Base-by-base conservation (phyloP, 2,113 vertebrate species). In the Dascyllus trimaculatus region DNA sequence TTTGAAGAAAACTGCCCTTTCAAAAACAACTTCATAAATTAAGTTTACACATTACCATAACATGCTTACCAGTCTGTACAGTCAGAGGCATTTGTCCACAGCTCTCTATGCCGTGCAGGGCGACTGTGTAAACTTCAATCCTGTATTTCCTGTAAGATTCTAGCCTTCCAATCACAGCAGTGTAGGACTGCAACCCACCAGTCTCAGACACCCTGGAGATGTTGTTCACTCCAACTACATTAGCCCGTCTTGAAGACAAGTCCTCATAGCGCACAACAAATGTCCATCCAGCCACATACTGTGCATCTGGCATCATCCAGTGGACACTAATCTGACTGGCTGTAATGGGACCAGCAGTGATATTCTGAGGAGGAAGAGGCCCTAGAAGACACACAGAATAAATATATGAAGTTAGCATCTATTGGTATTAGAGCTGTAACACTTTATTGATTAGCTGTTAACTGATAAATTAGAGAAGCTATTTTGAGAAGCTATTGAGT, bases 121-220 rank as follows among this genome's bases (percentile, higher is more conserved):
- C 91, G 67, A 96, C 85, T 0, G 92, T 94, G 75, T 95, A 90
- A 35, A 98, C 78, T 78, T 92, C 89, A 29, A 97, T n/a, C 32
- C 64, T 86, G 90, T 97, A 97, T 26, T 82, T 88, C 78, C 91
- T 95, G 87, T 94, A 95, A n/a, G 95, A 85, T 73, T 90, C 92
- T 54, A 95, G 51, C 24, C 93, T 89, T 92, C 22, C 43, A 76
- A 97, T 94, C 58, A 85, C 66, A 52, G 81, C 52, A 0, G 71
- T 91, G 81, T 92, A 96, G 62, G 92, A 84, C 78, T 84, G 93
- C 51, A 90, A 21, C 38, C 91, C 82, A 87, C 2, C 8, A 43
- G 94, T 81, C 52, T 73, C 60, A 25, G 69, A 49, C 29, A 91
- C 91, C 40, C 80, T 84, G 51, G 87, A 93, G 53, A 38, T 82